Percentiles rank a stretch among this genome's conserved stretches.
Conservation (phyloP, 2,797 vertebrate species). For the Chaunax sp. region DNA sequence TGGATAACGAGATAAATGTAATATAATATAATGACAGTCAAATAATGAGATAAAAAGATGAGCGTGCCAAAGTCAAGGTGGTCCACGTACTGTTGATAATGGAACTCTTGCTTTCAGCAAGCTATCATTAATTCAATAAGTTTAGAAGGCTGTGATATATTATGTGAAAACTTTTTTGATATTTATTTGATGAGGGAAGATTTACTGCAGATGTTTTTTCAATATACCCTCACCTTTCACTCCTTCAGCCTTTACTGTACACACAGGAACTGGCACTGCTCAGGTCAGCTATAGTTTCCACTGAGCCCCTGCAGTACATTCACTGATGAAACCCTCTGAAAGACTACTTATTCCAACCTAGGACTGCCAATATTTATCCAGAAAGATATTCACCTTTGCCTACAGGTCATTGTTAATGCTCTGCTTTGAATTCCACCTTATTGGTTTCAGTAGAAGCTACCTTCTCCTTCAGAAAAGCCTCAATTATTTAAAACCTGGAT, state of each 20-base stretch:
- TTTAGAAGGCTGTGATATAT: constrained; percentile 43
- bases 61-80: background rate
- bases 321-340: background rate
- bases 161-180: constrained; percentile 31
- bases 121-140: constrained; percentile 49
- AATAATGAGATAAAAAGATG: constrained; percentile 34
- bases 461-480: constrained; percentile 31
- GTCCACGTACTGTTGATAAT: constrained; percentile 20
- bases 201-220: constrained; percentile 25
- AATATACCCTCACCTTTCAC: background rate
- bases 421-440: constrained; percentile 3
- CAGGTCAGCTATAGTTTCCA: background rate
- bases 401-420: constrained; percentile 2
- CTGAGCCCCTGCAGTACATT: background rate
- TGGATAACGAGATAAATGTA: background rate
- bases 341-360: background rate
- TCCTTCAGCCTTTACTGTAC: constrained; percentile 4
- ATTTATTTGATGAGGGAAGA: constrained; percentile 41
- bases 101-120: constrained; percentile 45
- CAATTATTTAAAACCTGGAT: constrained; percentile 51
- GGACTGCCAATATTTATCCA: constrained; percentile 7
- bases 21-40: constrained; percentile 3
- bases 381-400: constrained; percentile 13
- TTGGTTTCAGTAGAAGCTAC: constrained; percentile 14
- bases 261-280: constrained; percentile 1